Percentiles rank a stretch among this genome's conserved stretches.
Evolutionary conservation across 2,797 vertebrate species (phyloP).

Genomic region (Phataginus tricuspis): DNA sequence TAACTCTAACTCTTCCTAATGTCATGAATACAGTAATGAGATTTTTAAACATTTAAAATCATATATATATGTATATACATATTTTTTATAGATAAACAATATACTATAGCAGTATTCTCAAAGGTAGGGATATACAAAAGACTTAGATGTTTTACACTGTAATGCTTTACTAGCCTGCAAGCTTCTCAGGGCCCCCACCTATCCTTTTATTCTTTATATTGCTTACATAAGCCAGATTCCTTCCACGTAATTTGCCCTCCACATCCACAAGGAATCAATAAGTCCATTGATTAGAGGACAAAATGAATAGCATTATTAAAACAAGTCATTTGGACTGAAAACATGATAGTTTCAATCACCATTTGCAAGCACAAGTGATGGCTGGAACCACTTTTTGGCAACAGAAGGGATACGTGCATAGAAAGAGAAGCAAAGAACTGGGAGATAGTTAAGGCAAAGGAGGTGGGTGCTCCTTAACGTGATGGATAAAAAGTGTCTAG

Average conservation of each 20-base stretch:
- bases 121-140: not conserved
- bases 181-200: not conserved
- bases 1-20: not conserved
- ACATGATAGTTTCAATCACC: not conserved
- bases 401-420: not conserved
- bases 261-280: not conserved
- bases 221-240: not conserved
- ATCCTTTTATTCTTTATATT: not conserved
- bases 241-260: not conserved
- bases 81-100: not conserved
- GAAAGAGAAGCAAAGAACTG: not conserved
- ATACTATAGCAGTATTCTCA: not conserved
- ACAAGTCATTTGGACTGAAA: not conserved
- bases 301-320: not conserved
- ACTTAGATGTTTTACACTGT: not conserved
- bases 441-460: not conserved
- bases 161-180: not conserved
- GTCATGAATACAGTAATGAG: not conserved
- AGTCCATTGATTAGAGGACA: not conserved
- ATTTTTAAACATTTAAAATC: not conserved
- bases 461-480: not conserved
- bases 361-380: not conserved
- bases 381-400: not conserved
- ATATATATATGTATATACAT: not conserved
- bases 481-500: not conserved